These are phyloP conservation scores for Epinephelus lanceolatus DNA, from an alignment of 2,113 vertebrate species.

Conservation along the genomic window DNA sequence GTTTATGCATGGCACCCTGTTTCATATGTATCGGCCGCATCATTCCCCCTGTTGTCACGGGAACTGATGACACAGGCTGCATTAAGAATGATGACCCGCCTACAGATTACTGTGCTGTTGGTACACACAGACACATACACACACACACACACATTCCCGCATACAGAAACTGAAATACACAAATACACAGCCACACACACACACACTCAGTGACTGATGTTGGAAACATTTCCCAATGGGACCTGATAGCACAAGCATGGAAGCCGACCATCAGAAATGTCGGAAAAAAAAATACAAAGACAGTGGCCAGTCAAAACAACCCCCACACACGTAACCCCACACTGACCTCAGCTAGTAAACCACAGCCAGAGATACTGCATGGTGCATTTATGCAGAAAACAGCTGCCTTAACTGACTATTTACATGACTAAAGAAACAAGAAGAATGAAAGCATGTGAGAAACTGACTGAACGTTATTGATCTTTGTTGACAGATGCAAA, in stretches of 20 bases:
- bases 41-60: conserved; percentile 98
- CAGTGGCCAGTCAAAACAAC: conserved; percentile 45
- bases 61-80: conserved; percentile 99
- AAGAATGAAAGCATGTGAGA: background rate
- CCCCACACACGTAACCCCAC: conserved; percentile 15
- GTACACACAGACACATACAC: conserved; percentile 73
- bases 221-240: conserved; percentile 69
- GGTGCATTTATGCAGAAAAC: conserved; percentile 53
- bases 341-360: conserved; percentile 58
- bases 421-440: conserved; percentile 10
- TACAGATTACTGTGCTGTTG: conserved; percentile 97
- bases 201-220: conserved; percentile 49
- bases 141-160: conserved; percentile 27
- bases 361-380: conserved; percentile 31
- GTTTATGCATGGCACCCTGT: conserved; percentile 99
- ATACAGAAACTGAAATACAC: conserved; percentile 41
- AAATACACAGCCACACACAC: conserved; percentile 25
- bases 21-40: conserved; percentile 99
- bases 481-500: conserved; percentile 18
- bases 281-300: conserved; percentile 19
- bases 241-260: conserved; percentile 49
- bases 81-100: conserved; percentile 99
- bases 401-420: conserved; percentile 37
- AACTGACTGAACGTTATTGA: conserved; percentile 24
- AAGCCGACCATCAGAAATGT: conserved; percentile 55